Conservation (phyloP, 2,888 invertebrate species). For the Callyntrura guangdongensis region DNA sequence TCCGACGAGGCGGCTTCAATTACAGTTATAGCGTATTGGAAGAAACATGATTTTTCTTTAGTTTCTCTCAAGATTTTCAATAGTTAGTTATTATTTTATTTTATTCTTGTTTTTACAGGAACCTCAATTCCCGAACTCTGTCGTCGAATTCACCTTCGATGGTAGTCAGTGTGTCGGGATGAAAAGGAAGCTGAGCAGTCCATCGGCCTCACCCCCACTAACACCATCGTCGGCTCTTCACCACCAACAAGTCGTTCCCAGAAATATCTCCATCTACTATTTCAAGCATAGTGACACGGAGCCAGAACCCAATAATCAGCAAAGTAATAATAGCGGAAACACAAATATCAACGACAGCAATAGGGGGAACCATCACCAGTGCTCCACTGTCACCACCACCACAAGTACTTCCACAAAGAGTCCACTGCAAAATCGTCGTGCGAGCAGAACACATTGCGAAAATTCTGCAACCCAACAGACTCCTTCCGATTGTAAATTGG, state of each 20-base stretch:
- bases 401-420: slow-evolving; percentile 52
- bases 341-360: slow-evolving; percentile 36
- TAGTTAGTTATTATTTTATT: neutral
- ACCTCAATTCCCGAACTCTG: slow-evolving; percentile 84
- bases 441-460: slow-evolving; percentile 75
- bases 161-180: slow-evolving; percentile 81
- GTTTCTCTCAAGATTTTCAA: neutral
- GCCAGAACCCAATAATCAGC: slow-evolving; percentile 79
- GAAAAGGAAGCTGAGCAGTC: slow-evolving; percentile 83
- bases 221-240: slow-evolving; percentile 73
- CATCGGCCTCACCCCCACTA: slow-evolving; percentile 80
- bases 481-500: slow-evolving; percentile 69
- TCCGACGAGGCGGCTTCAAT: neutral
- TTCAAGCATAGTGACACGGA: slow-evolving; percentile 85
- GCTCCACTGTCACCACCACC: slow-evolving; percentile 38
- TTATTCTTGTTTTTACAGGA: slow-evolving; percentile 74
- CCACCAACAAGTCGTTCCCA: slow-evolving; percentile 80
- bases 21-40: neutral
- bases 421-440: slow-evolving; percentile 59
- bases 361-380: slow-evolving; percentile 58
- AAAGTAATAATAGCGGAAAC: slow-evolving; percentile 37
- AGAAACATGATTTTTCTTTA: neutral
- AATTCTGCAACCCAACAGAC: slow-evolving; percentile 70
- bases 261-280: slow-evolving; percentile 85
- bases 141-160: slow-evolving; percentile 83